Percentiles rank a stretch among this genome's conserved stretches.
Evolutionary conservation across 2,113 vertebrate species (phyloP).

Genomic region (Marcusenius ussheri): DNA sequence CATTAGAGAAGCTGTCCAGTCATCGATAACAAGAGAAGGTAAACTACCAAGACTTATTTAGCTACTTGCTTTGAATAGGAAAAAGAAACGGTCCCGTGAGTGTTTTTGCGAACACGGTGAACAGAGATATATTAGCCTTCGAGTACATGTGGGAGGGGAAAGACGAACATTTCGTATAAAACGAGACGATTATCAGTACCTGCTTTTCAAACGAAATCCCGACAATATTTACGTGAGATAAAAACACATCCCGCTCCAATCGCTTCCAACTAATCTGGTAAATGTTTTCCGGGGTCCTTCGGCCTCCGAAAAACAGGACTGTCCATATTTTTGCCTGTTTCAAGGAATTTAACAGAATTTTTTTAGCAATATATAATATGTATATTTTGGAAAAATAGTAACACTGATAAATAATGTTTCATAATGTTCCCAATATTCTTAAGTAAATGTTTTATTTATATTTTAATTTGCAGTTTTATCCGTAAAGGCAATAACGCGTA

Average conservation of each 20-base stretch:
- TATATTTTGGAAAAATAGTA: background rate
- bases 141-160: background rate
- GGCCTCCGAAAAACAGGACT: background rate
- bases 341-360: background rate
- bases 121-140: background rate
- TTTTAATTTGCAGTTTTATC: background rate
- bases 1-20: background rate
- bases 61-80: background rate
- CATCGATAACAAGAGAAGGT: background rate
- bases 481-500: background rate
- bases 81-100: background rate
- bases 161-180: background rate
- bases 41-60: background rate
- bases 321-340: constrained; percentile 15
- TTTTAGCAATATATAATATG: background rate
- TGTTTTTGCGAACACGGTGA: background rate
- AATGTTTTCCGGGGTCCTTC: constrained; percentile 9
- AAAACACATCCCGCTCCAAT: constrained; percentile 4
- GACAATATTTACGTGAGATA: background rate
- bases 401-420: background rate
- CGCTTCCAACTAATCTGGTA: background rate
- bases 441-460: background rate
- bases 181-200: constrained; percentile 13
- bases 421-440: background rate
- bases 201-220: constrained; percentile 17